Conservation (phyloP, 2,797 vertebrate species). For the Parambassis ranga region DNA sequence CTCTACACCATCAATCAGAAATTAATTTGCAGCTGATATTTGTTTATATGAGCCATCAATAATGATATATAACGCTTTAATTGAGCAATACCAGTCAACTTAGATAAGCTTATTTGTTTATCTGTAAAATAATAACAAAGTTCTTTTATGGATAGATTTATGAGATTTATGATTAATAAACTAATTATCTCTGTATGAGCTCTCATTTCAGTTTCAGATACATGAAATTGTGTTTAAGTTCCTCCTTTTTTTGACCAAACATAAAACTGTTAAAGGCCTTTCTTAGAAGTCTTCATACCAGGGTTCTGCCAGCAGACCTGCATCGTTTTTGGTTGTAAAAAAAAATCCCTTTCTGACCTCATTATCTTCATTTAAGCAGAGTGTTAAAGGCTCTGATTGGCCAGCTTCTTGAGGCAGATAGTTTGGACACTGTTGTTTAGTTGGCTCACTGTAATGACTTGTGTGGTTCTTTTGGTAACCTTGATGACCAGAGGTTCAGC, state of each 20-base stretch:
- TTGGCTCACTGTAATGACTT: neutral
- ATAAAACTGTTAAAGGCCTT: neutral
- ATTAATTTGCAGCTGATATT: neutral
- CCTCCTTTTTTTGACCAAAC: neutral
- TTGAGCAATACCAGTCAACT: neutral
- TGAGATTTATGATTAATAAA: neutral
- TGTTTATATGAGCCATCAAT: neutral
- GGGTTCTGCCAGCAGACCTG: no score
- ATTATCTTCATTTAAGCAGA: no score
- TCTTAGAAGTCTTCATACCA: no score
- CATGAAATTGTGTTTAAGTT: neutral
- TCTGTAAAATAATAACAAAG: no score
- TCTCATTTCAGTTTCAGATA: neutral
- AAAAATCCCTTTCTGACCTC: no score
- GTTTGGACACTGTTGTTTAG: neutral
- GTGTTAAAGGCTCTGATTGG: conserved; percentile 1
- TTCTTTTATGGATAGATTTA: neutral
- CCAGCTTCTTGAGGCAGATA: neutral
- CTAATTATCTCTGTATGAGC: neutral
- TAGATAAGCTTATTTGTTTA: no score
- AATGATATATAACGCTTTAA: neutral
- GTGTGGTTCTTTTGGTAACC: no score
- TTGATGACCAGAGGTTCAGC: no score
- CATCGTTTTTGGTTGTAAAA: no score
- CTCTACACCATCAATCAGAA: no score